phyloP scores from a whole-genome alignment of 2,113 vertebrate genomes.

The Chelonoidis abingdonii region DNA sequence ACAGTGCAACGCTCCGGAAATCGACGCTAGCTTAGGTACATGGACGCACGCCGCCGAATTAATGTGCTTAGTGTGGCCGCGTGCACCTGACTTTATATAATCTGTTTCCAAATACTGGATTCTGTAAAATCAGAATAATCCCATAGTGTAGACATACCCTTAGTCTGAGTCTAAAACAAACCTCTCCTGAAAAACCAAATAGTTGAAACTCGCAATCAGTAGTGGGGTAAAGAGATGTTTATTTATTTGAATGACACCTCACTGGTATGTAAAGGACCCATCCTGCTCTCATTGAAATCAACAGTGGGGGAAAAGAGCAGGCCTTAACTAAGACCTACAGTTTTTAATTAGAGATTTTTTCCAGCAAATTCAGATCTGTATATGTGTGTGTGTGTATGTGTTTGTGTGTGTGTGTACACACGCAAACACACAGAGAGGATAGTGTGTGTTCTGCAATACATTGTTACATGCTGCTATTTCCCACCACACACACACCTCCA shows the following conservation, averaged over 20 bases:
- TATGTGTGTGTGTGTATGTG: background rate
- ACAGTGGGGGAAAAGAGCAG: background rate
- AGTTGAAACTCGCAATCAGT: background rate
- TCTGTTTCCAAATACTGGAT: too few relatives aligned
- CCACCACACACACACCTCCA: background rate
- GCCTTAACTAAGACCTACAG: background rate
- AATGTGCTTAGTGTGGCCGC: too few relatives aligned
- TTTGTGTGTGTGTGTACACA: background rate
- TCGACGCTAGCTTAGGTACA: too few relatives aligned
- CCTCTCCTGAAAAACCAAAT: background rate
- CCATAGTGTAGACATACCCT: too few relatives aligned
- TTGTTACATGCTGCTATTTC: conserved; percentile 33
- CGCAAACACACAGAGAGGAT: background rate
- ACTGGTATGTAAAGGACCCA: background rate
- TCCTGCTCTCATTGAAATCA: background rate
- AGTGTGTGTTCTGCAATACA: conserved; percentile 27
- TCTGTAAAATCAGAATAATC: too few relatives aligned
- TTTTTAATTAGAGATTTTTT: background rate
- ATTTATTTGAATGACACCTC: background rate
- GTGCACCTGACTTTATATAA: too few relatives aligned
- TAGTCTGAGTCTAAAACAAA: background rate
- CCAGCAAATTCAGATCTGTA: background rate
- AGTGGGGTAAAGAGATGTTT: background rate
- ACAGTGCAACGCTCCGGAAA: too few relatives aligned
- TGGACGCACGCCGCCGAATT: too few relatives aligned